phyloP scores from a whole-genome alignment of 2,888 invertebrate species.

The Aricia artaxerxes region DNA sequence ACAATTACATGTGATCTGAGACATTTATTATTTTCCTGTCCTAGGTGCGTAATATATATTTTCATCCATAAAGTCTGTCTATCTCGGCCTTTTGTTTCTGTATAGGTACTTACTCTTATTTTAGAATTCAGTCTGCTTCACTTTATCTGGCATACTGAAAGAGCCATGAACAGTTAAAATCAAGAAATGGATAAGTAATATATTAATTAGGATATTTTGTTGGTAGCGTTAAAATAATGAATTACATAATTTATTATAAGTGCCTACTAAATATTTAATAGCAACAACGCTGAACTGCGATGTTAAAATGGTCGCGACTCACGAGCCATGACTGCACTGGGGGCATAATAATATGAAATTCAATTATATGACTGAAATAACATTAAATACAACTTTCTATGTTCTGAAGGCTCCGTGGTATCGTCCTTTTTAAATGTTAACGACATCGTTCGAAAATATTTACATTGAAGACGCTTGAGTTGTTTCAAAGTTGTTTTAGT shows the following conservation, averaged over 20 bases:
- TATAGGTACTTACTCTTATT: too few species aligned
- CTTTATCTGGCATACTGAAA: too few species aligned
- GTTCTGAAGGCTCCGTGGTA: conserved; percentile 6
- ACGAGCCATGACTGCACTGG: too few species aligned
- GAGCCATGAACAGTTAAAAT: too few species aligned
- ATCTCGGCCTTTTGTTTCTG: too few species aligned
- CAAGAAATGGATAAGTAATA: too few species aligned
- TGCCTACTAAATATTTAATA: conserved; percentile 30
- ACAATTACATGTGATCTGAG: too few species aligned
- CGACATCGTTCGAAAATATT: conserved; percentile 29
- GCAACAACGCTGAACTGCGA: neutral
- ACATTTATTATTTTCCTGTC: too few species aligned
- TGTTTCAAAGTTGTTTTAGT: conserved; percentile 24
- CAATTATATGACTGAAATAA: conserved; percentile 60
- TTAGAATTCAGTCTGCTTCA: too few species aligned
- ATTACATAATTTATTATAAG: conserved; percentile 35
- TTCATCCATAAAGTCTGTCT: too few species aligned
- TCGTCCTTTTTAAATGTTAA: conserved; percentile 29
- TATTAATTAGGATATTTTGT: neutral
- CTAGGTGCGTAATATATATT: too few species aligned
- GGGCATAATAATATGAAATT: conserved; percentile 46
- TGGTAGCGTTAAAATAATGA: too few species aligned
- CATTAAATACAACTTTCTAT: conserved; percentile 41
- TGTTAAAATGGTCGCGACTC: conserved; percentile 29
- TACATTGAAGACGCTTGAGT: conserved; percentile 28